Base-by-base conservation (phyloP, 2,888 invertebrate species). In the Stegana nigrithorax region DNA sequence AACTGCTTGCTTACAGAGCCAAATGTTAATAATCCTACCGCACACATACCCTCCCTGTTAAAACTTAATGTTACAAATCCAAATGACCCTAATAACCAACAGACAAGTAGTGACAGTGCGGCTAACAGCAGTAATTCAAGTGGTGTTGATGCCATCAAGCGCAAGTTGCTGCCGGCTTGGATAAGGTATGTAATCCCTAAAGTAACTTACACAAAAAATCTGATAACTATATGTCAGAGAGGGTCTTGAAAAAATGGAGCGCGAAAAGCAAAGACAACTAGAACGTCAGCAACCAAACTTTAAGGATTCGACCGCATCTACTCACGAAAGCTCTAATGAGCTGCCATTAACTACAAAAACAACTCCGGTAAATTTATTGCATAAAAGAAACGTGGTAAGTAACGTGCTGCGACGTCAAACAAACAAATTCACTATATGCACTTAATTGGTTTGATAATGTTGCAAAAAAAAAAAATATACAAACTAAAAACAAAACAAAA, bases 181-280 rank as follows among this genome's bases (percentile, higher is more conserved):
- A 97, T 98, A 70, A 89, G 97, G 84, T 97, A 96, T 88, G 62
- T 1, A 36, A 25, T 14, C 0, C 14, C 0, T 12, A 10, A 39
- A 39, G 39, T 6, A 39, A n/a, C n/a, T n/a, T n/a, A n/a, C n/a
- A n/a, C n/a, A n/a, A n/a, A n/a, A n/a, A 8, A 2, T 10, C 2
- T 39, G 17, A 39, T 2, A 39, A 39, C n/a, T 39, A 14, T 14
- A 7, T 32, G 8, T 21, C 62, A 86, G 86, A 59, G 88, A 89
- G 88, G 97, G 97, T 29, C 87, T 98, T 71, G 98, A 98, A 82
- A 98, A 98, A 88, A 97, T 98, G 95, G 98, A 98, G 84, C 89
- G 94, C 23, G 96, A 97, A 74, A 96, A 97, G 80, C 91, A 91
- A 78, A 93, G 91, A 75, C 95, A 96, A 69, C 88, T 94, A 71